phyloP scores from a whole-genome alignment of 2,113 vertebrate species.

The Abramis brama region DNA sequence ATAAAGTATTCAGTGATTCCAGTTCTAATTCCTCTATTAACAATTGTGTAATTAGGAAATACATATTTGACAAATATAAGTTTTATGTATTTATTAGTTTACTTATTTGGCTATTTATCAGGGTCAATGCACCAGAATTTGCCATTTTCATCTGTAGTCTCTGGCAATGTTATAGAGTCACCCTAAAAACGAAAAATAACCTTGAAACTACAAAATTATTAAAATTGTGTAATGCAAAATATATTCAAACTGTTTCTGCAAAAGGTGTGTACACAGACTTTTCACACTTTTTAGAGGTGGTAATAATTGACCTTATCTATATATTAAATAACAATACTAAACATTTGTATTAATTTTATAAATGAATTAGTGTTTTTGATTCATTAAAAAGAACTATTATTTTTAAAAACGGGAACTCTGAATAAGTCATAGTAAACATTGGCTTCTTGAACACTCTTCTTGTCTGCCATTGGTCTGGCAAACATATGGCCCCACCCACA shows the following conservation, averaged over 20 bases:
- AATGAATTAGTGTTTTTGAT: neutral
- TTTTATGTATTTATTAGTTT: too few relatives aligned
- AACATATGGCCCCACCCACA: neutral
- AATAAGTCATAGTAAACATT: neutral
- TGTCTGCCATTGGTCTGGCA: too few relatives aligned
- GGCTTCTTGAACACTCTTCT: neutral
- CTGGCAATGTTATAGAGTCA: too few relatives aligned
- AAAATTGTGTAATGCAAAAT: too few relatives aligned
- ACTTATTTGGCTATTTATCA: too few relatives aligned
- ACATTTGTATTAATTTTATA: neutral
- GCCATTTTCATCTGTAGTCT: too few relatives aligned
- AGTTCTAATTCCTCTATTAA: neutral
- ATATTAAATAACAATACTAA: neutral
- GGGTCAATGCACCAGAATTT: too few relatives aligned
- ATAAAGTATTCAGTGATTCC: neutral
- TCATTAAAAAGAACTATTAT: neutral
- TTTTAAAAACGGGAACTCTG: neutral
- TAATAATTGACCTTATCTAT: neutral
- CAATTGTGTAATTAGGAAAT: neutral
- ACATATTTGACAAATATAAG: too few relatives aligned
- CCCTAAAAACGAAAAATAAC: too few relatives aligned
- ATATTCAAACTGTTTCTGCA: neutral
- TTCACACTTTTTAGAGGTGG: neutral
- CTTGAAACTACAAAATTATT: too few relatives aligned
- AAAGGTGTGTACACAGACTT: neutral